Evolutionary conservation across 2,888 invertebrate genomes (phyloP), one percentile per base, ranked within the genome.

Genomic region (Acanthosoma haemorrhoidale): DNA sequence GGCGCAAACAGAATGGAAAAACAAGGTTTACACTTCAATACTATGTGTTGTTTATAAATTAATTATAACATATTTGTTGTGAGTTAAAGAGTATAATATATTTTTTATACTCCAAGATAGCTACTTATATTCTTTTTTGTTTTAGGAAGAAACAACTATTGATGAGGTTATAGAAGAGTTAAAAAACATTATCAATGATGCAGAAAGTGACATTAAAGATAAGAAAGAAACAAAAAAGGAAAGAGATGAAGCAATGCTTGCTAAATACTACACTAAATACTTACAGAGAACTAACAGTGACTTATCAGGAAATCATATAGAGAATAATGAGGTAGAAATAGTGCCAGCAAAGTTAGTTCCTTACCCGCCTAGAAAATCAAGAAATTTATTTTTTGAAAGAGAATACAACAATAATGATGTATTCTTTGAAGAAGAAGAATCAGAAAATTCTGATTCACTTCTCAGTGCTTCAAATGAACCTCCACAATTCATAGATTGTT

Each of bases 121-220:
- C n/a, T n/a, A n/a, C n/a, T n/a, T n/a, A n/a, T n/a, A n/a, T n/a
- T n/a, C n/a, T n/a, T n/a, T 25, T n/a, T 34, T 69, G 18, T 73
- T 71, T 32, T 75, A 89, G 77, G 88, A 88, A 70, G 90, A 91
- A 80, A 89, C 91, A 0, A 92, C 92, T 2, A 92, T 93, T 73
- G 92, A 92, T 76, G 92, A 92, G 80, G 92, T 92, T 2, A 92
- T 93, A 77, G 91, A 91, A 79, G 92, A 92, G 79, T 80, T 93
- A 38, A 85, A 89, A 74, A 92, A 91, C 76, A 92, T 93, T 73
- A 91, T 92, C 1, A 92, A 90, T 77, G 90, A 92, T 76, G 92
- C 91, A 0, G 91, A 92, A 80, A 87, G 89, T 0, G 87, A 89
- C 79, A 83, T 84, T 68, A 51, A 70, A 66, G 70, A 70, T 16